phyloP scores from a whole-genome alignment of 2,797 vertebrate species.

The Hipposideros larvatus region DNA sequence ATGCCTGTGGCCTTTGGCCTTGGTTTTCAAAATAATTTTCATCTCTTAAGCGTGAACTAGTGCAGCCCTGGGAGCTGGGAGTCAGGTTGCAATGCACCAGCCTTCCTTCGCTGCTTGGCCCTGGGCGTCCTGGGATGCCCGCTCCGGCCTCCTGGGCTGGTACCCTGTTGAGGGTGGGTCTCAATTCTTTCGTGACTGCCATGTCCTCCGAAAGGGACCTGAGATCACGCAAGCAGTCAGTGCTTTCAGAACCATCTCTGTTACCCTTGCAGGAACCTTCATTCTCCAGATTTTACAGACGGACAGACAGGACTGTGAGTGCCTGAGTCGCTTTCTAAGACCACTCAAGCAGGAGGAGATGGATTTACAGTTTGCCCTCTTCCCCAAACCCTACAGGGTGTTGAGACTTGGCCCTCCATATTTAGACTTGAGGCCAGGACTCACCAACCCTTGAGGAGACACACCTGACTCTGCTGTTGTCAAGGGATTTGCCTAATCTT shows the following conservation, averaged over 20 bases:
- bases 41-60: conserved; percentile 82
- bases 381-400: neutral
- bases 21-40: conserved; percentile 88
- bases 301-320: neutral
- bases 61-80: conserved; percentile 63
- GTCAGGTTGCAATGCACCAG: conserved; percentile 46
- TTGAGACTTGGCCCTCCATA: neutral
- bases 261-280: neutral
- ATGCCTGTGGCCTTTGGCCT: conserved; percentile 85
- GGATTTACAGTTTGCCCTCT: neutral
- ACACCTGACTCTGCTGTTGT: neutral
- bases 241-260: neutral
- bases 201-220: neutral
- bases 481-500: neutral
- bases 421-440: neutral
- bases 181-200: neutral
- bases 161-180: neutral
- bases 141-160: neutral
- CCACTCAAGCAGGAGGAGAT: neutral
- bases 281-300: neutral
- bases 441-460: too few relatives aligned
- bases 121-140: neutral
- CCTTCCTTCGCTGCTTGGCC: neutral
- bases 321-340: neutral
- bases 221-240: neutral